Conservation (phyloP, 2,888 invertebrate genomes). For the Leptarthrus brevirostris region DNA sequence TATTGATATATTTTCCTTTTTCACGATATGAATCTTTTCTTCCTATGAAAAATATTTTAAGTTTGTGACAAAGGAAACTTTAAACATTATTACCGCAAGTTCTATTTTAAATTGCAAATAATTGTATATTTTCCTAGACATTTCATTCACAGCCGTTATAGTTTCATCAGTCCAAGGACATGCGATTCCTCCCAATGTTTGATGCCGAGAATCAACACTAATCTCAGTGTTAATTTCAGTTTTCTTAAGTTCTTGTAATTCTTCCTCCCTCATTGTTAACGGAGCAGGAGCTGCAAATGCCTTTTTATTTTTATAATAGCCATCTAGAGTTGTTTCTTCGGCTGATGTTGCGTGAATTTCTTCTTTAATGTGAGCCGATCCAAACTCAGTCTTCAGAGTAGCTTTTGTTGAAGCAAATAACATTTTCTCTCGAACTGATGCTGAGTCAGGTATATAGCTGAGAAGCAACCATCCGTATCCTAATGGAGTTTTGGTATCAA, state of each 20-base stretch:
- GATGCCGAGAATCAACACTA: conserved; percentile 84
- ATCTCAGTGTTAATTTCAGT: conserved; percentile 80
- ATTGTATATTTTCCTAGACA: conserved; percentile 80
- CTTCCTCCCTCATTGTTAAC: conserved; percentile 87
- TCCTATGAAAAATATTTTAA: conserved; percentile 67
- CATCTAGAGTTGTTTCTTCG: conserved; percentile 84
- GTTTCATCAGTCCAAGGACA: conserved; percentile 90
- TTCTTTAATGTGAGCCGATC: conserved; percentile 91
- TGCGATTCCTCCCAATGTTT: conserved; percentile 89
- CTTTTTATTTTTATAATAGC: conserved; percentile 83
- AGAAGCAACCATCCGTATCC: conserved; percentile 94
- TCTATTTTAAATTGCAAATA: conserved; percentile 92
- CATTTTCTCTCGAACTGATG: conserved; percentile 91
- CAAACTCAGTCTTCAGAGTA: conserved; percentile 96
- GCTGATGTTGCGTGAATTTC: conserved; percentile 90
- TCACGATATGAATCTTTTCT: conserved; percentile 87
- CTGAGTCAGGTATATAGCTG: conserved; percentile 94
- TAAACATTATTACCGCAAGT: conserved; percentile 68
- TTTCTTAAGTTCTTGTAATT: conserved; percentile 80
- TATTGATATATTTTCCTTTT: conserved; percentile 76
- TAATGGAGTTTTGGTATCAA: conserved; percentile 81
- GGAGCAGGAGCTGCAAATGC: conserved; percentile 88
- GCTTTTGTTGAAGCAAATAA: no score
- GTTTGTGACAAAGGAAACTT: not conserved
- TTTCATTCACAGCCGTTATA: conserved; percentile 78